A percentile compares a stretch with the other conserved stretches of the same genome.
phyloP scores from a whole-genome alignment of 2,113 vertebrate genomes.

The Calidris pygmaea region DNA sequence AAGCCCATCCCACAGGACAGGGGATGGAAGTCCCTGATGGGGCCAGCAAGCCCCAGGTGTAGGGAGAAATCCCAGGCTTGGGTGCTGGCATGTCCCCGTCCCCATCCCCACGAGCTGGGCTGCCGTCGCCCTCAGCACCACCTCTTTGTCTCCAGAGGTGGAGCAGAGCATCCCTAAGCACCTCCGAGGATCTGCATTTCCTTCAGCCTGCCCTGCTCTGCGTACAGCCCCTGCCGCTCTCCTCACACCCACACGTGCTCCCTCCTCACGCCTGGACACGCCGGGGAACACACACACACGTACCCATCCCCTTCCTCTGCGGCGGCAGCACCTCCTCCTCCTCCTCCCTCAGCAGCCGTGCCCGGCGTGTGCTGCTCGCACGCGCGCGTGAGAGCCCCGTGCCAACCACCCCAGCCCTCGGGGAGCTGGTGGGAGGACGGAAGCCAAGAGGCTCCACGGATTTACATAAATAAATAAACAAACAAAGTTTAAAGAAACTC shows the following conservation, averaged over 20 bases:
- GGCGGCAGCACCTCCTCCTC: neutral
- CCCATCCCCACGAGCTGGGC: neutral
- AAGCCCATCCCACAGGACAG: neutral
- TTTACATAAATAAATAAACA: neutral
- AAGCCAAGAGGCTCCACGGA: neutral
- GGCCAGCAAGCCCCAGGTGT: neutral
- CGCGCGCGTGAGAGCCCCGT: accelerated
- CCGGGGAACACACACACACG: neutral
- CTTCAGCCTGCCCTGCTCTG: neutral
- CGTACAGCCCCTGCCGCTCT: accelerated
- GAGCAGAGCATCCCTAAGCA: neutral
- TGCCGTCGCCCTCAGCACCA: neutral
- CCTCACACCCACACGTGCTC: accelerated
- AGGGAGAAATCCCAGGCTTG: neutral
- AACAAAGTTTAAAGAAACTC: neutral
- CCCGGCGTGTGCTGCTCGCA: neutral
- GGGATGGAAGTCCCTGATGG: neutral
- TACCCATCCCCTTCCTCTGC: neutral
- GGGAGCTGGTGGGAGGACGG: neutral
- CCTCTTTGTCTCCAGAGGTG: neutral
- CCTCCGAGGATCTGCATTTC: accelerated
- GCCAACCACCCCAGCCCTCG: neutral
- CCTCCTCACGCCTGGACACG: neutral
- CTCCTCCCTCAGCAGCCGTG: neutral
- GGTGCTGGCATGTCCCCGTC: too few species aligned